These are phyloP conservation scores for Okapia johnstoni DNA, from an alignment of 2,113 vertebrate species.

Conservation along the genomic window DNA sequence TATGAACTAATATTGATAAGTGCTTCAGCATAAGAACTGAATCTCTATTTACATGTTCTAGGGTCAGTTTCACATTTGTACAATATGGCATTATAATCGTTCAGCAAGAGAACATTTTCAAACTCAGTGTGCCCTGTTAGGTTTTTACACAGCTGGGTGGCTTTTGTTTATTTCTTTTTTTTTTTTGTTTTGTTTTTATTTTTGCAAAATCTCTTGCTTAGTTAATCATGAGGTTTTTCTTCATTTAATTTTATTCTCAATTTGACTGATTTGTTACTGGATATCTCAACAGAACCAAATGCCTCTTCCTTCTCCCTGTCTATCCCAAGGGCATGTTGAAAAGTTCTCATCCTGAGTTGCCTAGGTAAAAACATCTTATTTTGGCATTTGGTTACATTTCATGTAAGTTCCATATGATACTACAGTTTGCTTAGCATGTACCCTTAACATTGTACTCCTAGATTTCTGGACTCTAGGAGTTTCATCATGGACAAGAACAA, in stretches of 20 bases:
- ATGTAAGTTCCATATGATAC: neutral
- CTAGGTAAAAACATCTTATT: neutral
- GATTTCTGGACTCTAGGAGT: neutral
- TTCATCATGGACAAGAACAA: slow-evolving; percentile 36
- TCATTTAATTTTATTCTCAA: neutral
- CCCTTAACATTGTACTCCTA: neutral
- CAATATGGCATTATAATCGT: slow-evolving; percentile 61
- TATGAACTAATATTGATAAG: slow-evolving; percentile 82
- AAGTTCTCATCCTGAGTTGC: neutral
- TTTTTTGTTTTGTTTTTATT: neutral
- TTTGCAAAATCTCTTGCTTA: neutral
- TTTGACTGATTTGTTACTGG: neutral
- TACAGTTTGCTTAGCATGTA: neutral
- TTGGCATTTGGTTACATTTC: neutral
- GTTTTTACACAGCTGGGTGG: neutral
- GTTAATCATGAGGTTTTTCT: slow-evolving; percentile 47
- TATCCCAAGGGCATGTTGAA: neutral
- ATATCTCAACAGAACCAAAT: neutral
- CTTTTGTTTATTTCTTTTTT: neutral
- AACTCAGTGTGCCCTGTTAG: slow-evolving; percentile 2
- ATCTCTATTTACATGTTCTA: slow-evolving; percentile 56
- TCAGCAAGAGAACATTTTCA: slow-evolving; percentile 67
- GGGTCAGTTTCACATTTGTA: slow-evolving; percentile 56
- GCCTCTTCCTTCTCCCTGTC: neutral
- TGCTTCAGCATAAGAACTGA: slow-evolving; percentile 69